These are phyloP conservation scores for Pocillopora meandrina DNA, from an alignment of 92 coral and sea anemone genomes.

Conservation along the genomic window DNA sequence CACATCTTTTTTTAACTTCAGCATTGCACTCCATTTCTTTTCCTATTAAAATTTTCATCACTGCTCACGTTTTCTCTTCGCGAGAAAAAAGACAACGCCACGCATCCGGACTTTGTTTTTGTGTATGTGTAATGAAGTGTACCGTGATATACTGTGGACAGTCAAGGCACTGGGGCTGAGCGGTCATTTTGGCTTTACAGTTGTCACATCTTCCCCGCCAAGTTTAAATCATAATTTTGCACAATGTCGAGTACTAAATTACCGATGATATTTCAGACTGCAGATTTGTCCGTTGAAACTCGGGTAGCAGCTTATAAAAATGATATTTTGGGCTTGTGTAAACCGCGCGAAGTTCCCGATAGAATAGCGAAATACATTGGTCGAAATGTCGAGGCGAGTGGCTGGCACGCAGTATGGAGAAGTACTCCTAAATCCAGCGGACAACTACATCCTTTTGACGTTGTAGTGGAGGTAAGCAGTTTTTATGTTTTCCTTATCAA, in stretches of 20 bases:
- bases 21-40: no score
- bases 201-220: no score
- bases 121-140: no score
- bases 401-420: conserved; percentile 92
- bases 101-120: no score
- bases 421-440: conserved; percentile 63
- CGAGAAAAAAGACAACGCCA: no score
- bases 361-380: conserved; percentile 79
- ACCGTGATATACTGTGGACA: no score
- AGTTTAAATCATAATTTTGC: no score
- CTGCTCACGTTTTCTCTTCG: no score
- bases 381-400: conserved; percentile 67
- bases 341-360: conserved; percentile 63
- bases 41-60: no score
- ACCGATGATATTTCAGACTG: conserved; percentile 93
- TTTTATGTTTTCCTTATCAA: background rate
- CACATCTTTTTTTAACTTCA: no score
- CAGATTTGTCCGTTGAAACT: conserved; percentile 71
- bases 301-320: conserved; percentile 71
- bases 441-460: conserved; percentile 62
- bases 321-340: conserved; percentile 77
- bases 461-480: conserved; percentile 78
- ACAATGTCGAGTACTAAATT: conserved; percentile 52
- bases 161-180: background rate
- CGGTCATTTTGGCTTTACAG: background rate